Base-by-base conservation (phyloP, 2,888 invertebrate species). In the Baccha elongata region DNA sequence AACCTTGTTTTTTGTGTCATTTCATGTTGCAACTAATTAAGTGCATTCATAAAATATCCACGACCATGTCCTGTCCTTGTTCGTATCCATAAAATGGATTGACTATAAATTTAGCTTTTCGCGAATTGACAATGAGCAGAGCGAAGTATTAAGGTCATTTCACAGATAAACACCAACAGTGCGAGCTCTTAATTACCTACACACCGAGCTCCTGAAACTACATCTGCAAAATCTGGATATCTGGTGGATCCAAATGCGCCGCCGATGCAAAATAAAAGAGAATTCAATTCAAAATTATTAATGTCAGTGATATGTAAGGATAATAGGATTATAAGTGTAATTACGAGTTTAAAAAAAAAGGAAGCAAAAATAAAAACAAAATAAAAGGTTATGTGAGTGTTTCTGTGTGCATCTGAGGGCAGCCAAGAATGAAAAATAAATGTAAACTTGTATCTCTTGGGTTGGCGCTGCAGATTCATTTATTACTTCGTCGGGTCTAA, bases 291-390 rank as follows among this genome's bases (percentile, higher is more conserved):
- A 40, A 64, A 72, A 79, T 78, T 52, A 67, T 73, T 60, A 72
- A 71, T 72, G 78, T 52, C 78, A 73, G 72, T 53, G 73, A 72
- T 72, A 73, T 67, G 65, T 79, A 79, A 72, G 78, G 78, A 79
- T 79, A 79, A 79, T 79, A 79, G 78, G 72, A 79, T 79, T 72
- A 79, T 65, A 35, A 52, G 52, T 44, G 78, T 72, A 67, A 67
- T 79, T 79, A 73, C 60, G 65, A 42, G 32, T 42, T 42, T 65
- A 40, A 50, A 53, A 37, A 65, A 64, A 53, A 37, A 26, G 52
- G 29, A 40, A 32, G 29, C 5, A 8, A 5, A 7, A 5, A 32
- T 8, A 32, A 23, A 5, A 23, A 3, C 23, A 50, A 58, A 40
- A 15, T 15, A 23, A 35, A 2, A 6, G 23, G 37, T 32, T n/a